Evolutionary conservation across 2,888 invertebrate species (phyloP).

Genomic region (Zygaena filipendulae): DNA sequence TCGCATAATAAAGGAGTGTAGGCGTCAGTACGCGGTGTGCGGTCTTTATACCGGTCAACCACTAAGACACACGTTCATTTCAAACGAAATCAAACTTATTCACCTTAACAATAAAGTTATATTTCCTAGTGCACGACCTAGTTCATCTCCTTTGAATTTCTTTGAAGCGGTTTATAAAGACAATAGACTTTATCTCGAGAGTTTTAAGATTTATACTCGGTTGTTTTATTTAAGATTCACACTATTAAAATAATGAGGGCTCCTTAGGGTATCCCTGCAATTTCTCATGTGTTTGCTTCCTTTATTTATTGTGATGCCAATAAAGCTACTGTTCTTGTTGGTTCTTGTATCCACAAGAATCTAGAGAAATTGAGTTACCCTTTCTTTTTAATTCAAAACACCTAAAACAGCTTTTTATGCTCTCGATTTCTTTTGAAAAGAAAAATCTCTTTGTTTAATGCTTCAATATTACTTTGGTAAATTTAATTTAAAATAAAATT

Average conservation of each 20-base stretch:
- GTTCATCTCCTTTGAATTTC: slow-evolving; percentile 30
- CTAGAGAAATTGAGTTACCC: slow-evolving; percentile 1
- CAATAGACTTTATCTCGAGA: slow-evolving; percentile 21
- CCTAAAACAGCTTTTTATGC: slow-evolving; percentile 7
- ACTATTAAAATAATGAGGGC: slow-evolving; percentile 60
- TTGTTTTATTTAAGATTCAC: slow-evolving; percentile 25
- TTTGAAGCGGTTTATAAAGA: slow-evolving; percentile 9
- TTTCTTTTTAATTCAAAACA: not conserved
- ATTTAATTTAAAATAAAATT: too few species aligned
- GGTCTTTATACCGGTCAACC: slow-evolving; percentile 42
- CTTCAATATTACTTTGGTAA: too few species aligned
- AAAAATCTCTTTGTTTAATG: too few species aligned
- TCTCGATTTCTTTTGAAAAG: too few species aligned
- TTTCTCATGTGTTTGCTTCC: slow-evolving; percentile 55
- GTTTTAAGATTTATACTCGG: slow-evolving; percentile 21
- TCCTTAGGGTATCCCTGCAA: slow-evolving; percentile 54
- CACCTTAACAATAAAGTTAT: too few species aligned
- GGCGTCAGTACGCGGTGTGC: slow-evolving; percentile 49
- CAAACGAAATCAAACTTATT: slow-evolving; percentile 23
- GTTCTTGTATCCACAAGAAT: slow-evolving; percentile 21
- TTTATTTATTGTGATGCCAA: slow-evolving; percentile 55
- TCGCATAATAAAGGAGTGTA: slow-evolving; percentile 40
- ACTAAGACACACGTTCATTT: slow-evolving; percentile 19
- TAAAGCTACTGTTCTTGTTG: slow-evolving; percentile 50
- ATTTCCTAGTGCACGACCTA: too few species aligned